These are phyloP conservation scores for Druon quercuslanigerum DNA, from an alignment of 1,140 invertebrate genomes.

Conservation along the genomic window DNA sequence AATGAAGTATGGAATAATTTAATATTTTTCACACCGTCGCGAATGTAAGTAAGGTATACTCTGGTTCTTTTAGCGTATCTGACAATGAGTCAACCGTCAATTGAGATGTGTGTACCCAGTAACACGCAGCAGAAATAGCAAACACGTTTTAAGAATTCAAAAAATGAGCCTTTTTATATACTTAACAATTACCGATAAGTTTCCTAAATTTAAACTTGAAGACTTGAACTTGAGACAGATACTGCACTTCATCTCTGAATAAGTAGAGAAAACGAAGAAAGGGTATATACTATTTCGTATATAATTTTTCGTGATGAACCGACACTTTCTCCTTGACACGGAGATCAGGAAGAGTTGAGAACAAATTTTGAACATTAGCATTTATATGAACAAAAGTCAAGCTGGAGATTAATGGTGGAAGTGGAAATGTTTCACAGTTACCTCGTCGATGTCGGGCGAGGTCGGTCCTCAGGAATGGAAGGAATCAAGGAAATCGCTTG, in stretches of 20 bases:
- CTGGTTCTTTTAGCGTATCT: constrained; percentile 22
- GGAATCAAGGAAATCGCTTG: neutral
- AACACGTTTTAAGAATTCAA: constrained; percentile 44
- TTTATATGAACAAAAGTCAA: neutral
- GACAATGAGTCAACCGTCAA: constrained; percentile 53
- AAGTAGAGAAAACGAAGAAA: no score
- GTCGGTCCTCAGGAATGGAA: neutral
- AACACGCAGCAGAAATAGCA: constrained; percentile 43
- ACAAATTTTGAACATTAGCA: neutral
- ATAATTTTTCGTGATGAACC: no score
- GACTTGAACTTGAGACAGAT: no score
- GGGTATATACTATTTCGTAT: no score
- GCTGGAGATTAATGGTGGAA: neutral
- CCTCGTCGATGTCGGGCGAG: neutral
- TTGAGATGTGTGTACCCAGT: constrained; percentile 36
- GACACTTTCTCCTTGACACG: constrained; percentile 26
- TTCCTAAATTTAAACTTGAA: no score
- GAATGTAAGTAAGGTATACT: constrained; percentile 47
- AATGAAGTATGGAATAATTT: no score
- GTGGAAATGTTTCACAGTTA: neutral
- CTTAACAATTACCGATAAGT: neutral
- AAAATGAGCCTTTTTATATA: neutral
- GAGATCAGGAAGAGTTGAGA: no score
- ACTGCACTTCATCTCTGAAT: no score
- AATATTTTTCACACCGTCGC: neutral